Evolutionary conservation across 2,888 invertebrate species (phyloP).

Genomic region (Agrotis puta): DNA sequence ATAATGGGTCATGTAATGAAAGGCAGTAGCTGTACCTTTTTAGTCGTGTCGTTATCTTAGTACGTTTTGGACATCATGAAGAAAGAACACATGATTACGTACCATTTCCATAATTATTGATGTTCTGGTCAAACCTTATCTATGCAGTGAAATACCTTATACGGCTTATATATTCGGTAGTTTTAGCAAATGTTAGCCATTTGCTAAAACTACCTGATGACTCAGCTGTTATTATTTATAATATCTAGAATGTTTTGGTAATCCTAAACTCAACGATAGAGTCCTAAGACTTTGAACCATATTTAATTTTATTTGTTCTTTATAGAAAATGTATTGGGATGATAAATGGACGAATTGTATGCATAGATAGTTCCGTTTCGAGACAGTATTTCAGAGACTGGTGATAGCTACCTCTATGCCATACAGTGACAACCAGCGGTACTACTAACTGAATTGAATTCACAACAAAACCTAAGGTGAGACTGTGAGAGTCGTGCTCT

Average conservation of each 20-base stretch:
- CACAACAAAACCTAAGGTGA: background rate
- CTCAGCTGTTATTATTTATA: background rate
- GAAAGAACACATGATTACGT: too few species aligned
- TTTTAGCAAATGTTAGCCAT: too few species aligned
- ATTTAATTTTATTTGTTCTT: background rate
- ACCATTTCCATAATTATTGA: too few species aligned
- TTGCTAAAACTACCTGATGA: too few species aligned
- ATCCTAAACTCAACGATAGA: background rate
- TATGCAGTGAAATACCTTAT: too few species aligned
- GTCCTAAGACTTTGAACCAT: background rate
- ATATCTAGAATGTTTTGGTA: background rate
- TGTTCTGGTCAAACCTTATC: too few species aligned
- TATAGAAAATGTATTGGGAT: background rate
- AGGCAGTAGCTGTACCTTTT: too few species aligned
- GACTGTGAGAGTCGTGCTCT: background rate
- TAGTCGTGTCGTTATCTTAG: too few species aligned
- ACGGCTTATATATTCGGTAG: too few species aligned
- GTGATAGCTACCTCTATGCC: constrained; percentile 14
- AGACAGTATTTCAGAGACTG: background rate
- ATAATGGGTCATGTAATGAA: too few species aligned
- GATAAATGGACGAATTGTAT: background rate
- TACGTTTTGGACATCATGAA: too few species aligned
- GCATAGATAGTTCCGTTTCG: background rate
- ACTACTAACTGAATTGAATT: constrained; percentile 36
- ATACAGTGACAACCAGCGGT: constrained; percentile 34